Evolutionary conservation across 1,140 invertebrate species (phyloP).

Genomic region (Drosophila nigromelanica): DNA sequence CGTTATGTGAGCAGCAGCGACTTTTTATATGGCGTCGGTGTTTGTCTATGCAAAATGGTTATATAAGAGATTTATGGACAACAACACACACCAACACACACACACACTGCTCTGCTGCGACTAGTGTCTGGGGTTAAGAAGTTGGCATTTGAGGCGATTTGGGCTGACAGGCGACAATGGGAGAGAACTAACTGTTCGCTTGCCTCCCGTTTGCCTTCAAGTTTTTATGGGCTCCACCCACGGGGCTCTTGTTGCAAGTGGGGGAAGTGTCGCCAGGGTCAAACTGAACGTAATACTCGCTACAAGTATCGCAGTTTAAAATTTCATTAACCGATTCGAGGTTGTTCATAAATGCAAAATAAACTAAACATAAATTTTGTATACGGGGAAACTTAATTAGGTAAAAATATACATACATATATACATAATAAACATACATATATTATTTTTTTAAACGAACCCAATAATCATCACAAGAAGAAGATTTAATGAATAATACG

Average conservation of each 20-base stretch:
- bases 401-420: too few species aligned
- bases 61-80: conserved; percentile 60
- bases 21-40: conserved; percentile 50
- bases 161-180: conserved; percentile 39
- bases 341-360: conserved; percentile 12
- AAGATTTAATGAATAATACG: too few species aligned
- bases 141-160: conserved; percentile 66
- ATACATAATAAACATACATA: too few species aligned
- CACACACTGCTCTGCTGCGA: conserved; percentile 4
- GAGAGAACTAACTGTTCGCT: conserved; percentile 18
- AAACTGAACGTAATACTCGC: conserved; percentile 26
- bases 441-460: too few species aligned
- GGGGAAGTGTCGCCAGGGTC: conserved; percentile 31
- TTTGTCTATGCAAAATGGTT: conserved; percentile 58
- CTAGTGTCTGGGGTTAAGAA: conserved; percentile 45
- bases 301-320: conserved; percentile 26
- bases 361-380: conserved; percentile 10
- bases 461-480: too few species aligned
- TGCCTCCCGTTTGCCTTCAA: conserved; percentile 9
- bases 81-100: conserved; percentile 35
- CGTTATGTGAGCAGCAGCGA: conserved; percentile 11
- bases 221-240: conserved; percentile 35
- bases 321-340: conserved; percentile 35
- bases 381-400: neutral
- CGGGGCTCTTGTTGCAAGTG: neutral